These are phyloP conservation scores for Adelosebastes latens DNA, from an alignment of 2,797 vertebrate genomes.

Conservation along the genomic window DNA sequence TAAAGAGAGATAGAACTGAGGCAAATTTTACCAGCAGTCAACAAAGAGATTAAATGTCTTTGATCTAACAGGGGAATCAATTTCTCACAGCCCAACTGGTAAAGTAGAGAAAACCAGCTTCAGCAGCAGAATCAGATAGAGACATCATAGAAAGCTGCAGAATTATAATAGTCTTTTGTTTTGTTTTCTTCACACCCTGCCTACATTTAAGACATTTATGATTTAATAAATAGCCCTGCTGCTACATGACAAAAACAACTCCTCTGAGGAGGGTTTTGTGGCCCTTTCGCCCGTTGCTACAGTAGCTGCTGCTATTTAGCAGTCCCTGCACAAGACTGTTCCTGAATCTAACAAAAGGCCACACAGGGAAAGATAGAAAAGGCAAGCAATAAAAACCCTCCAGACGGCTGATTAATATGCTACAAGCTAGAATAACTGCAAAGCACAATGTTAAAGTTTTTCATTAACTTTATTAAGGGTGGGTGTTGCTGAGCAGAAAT, in stretches of 20 bases:
- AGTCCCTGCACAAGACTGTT: not conserved
- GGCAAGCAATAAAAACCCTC: not conserved
- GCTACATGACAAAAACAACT: not conserved
- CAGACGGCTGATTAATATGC: not conserved
- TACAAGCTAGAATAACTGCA: not conserved
- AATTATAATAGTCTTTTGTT: not conserved
- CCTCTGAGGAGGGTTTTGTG: no score
- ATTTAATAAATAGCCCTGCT: not conserved
- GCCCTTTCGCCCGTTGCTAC: not conserved
- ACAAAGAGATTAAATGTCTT: constrained; percentile 29
- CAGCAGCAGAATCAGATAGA: not conserved
- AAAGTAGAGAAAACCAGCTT: not conserved
- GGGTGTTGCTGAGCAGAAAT: not conserved
- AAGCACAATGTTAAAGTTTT: not conserved
- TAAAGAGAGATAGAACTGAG: not conserved
- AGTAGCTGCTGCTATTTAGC: not conserved
- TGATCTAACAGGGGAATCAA: constrained; percentile 28
- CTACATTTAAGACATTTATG: not conserved
- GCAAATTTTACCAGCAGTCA: constrained; percentile 24
- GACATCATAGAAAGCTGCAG: not conserved
- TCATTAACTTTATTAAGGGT: not conserved
- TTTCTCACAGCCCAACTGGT: not conserved
- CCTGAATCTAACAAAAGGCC: not conserved
- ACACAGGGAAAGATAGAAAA: not conserved
- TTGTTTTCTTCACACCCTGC: not conserved